Base-by-base conservation (phyloP, 1,140 invertebrate genomes). In the Venturia canescens region DNA sequence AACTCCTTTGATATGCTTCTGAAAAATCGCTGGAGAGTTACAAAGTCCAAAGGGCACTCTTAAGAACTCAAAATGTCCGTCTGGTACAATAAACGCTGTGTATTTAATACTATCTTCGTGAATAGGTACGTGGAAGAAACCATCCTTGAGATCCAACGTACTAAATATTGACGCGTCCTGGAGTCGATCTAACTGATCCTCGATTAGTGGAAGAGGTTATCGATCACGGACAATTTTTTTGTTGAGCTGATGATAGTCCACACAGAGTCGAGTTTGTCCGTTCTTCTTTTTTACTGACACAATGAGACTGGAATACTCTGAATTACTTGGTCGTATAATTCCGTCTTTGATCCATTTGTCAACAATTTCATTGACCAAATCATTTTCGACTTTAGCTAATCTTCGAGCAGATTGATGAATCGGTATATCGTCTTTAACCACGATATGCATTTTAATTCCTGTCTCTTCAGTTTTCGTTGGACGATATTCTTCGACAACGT, bases 11-110 rank as follows among this genome's bases (percentile, higher is more conserved):
- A 74, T 74, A 29, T 74, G 38, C 53, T 29, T 74, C 75, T 88
- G 86, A 79, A 85, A 89, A 27, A 88, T 85, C 11, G 67, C 60
- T 0, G 83, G 80, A 0, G 84, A 85, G 80, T 89, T n/a, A n/a
- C n/a, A n/a, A n/a, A n/a, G n/a, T n/a, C n/a, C n/a, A n/a, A n/a
- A n/a, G n/a, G n/a, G n/a, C 88, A 86, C 87, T 90, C 82, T 91
- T 88, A 92, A 53, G 44, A 74, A 74, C 23, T 74, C 71, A n/a
- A 27, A 74, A 26, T 74, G 71, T 53, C 71, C 48, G 23, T 74
- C 71, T 21, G 71, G 71, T 53, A 74, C 71, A 53, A 74, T 74
- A 23, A 74, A 74, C 29, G 44, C 71, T 23, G 71, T 74, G 15
- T 74, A 74, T 53, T 53, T 50, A 29, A 74, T 74, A 29, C 71